A percentile compares a stretch with the other conserved stretches of the same genome.
Evolutionary conservation across 2,113 vertebrate genomes (phyloP).

Genomic region (Herpetotheres cachinnans): DNA sequence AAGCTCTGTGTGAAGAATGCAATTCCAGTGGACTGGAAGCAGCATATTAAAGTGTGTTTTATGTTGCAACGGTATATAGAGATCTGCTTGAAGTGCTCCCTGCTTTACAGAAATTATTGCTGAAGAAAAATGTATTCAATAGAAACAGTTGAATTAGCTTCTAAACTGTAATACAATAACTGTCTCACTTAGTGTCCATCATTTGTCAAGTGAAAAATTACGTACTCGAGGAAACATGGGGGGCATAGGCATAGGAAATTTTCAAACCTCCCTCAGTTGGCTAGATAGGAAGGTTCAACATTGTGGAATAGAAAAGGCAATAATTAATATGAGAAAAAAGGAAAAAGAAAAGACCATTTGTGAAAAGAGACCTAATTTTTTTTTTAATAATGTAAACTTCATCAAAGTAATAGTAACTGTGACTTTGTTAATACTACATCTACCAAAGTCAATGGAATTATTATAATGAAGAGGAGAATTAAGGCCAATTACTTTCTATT

Average conservation of each 20-base stretch:
- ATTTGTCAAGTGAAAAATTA: neutral
- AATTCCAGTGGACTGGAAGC: neutral
- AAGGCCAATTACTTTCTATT: neutral
- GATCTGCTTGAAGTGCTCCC: neutral
- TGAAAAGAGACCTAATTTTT: neutral
- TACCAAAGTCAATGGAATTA: neutral
- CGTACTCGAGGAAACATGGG: rapidly evolving
- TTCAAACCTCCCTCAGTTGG: neutral
- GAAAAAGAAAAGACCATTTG: neutral
- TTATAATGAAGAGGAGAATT: neutral
- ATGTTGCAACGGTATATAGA: neutral
- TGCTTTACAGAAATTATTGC: neutral
- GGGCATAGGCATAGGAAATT: neutral
- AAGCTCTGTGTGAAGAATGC: neutral
- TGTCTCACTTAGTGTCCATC: neutral
- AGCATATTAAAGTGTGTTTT: neutral
- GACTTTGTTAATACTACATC: rapidly evolving
- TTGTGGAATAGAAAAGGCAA: neutral
- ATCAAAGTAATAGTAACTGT: neutral
- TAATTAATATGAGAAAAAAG: neutral
- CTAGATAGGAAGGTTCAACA: neutral
- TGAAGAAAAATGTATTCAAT: neutral
- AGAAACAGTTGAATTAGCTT: neutral
- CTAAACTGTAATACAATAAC: neutral
- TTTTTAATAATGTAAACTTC: neutral